Conservation (phyloP, 37 sponge, comb jelly and placozoan species). For the Dysidea cf. avara region DNA sequence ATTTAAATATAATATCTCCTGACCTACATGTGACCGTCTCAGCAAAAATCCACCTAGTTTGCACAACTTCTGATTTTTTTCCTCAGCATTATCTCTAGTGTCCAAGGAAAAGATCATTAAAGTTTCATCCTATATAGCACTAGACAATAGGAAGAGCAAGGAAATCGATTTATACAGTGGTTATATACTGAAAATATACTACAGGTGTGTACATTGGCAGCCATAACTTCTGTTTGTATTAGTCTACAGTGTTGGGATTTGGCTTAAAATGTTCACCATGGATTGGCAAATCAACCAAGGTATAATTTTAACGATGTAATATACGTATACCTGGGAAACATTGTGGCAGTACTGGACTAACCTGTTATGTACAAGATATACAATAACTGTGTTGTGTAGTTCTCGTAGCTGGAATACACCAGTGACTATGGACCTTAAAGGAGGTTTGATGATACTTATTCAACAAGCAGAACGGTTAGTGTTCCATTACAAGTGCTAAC, state of each 20-base stretch:
- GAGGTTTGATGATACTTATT: constrained; percentile 59
- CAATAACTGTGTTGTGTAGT: constrained; percentile 19
- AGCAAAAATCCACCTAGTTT: too few relatives aligned
- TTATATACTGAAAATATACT: not conserved
- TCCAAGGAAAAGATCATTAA: too few relatives aligned
- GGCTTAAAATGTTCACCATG: not conserved
- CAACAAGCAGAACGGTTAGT: constrained; percentile 66
- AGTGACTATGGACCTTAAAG: constrained; percentile 78
- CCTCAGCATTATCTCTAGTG: too few relatives aligned
- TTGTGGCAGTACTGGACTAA: not conserved
- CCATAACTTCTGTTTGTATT: not conserved
- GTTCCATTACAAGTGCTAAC: not conserved
- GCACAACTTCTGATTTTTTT: too few relatives aligned
- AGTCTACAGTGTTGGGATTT: not conserved
- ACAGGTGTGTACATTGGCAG: not conserved
- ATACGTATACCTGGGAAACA: too few relatives aligned
- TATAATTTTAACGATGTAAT: too few relatives aligned
- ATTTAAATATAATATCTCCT: too few relatives aligned
- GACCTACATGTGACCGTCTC: too few relatives aligned
- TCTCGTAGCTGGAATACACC: constrained; percentile 88
- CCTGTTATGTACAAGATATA: too few relatives aligned
- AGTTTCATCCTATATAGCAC: too few relatives aligned
- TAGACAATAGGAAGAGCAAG: too few relatives aligned
- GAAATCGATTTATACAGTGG: too few relatives aligned
- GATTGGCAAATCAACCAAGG: not conserved